Evolutionary conservation across 2,888 invertebrate genomes (phyloP), one percentile per base, ranked within the genome.

Genomic region (Salticus scenicus): DNA sequence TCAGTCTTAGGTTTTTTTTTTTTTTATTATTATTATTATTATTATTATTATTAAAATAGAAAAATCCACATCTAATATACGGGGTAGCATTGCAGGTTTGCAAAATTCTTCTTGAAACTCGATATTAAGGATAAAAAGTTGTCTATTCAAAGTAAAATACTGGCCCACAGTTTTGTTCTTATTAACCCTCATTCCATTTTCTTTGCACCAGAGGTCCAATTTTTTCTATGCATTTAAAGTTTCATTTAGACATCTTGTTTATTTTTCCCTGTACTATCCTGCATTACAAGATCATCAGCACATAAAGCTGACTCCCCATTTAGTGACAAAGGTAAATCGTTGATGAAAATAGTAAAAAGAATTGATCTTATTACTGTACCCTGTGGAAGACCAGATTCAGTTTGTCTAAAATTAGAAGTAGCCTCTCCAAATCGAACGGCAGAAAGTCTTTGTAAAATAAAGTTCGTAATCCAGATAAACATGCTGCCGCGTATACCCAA

Each of bases 261-360:
- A 1, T 64, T 64, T 27, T 27, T 27, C 1, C 1, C 64, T 64
- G 27, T 20, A 64, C 28, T 64, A 0, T 27, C 28, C 27, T 10
- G 28, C 4, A 64, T 10, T n/a, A 64, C 64, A 12, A 64, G 27
- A 28, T 28, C 17, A 27, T 64, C 28, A 10, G 64, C 8, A 4
- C 0, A 64, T 14, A 27, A 17, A 64, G 28, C 28, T n/a, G 63
- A 63, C 10, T 64, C 12, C 14, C 24, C 64, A 64, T 27, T 28
- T 64, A 28, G 8, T 7, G 27, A 24, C 64, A 27, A 30, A 64
- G 28, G 28, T 24, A 27, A 64, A 27, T 64, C 64, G 8, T 64
- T 64, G 28, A 64, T 57, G 7, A 64, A 64, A 5, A 64, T 28
- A 27, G 1, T 64, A 64, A 64, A 64, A 64, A 64, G 64, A 64